Evolutionary conservation across 2,113 vertebrate species (phyloP), one percentile per base, ranked within the genome.

Genomic region (Fregata magnificens): DNA sequence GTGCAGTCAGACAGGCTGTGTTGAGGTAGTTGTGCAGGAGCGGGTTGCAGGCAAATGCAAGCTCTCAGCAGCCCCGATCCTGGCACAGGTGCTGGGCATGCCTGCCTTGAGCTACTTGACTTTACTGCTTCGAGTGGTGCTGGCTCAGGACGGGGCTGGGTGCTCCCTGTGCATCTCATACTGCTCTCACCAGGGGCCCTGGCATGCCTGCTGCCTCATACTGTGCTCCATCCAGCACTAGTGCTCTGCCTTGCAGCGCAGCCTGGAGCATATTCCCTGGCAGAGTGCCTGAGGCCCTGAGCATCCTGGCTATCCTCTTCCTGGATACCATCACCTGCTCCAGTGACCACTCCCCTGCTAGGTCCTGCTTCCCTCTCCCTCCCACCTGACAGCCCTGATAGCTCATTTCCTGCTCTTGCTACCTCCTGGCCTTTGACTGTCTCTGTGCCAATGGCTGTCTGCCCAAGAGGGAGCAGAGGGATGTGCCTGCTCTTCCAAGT

Each of bases 151-250:
- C 32, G 52, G 28, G 38, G 31, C 47, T 5, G 2, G 13, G 24
- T 58, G 26, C 32, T 83, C 38, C 38, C 28, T 69, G 15, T 32
- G 21, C 15, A 2, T 21, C 14, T 34, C 7, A 3, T 22, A 12
- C 42, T 65, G 18, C 74, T 55, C 53, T 72, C 42, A n/a, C 17
- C 3, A 1, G 31, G 21, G 17, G 4, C 18, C 44, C 17, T 13
- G 6, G 9, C 26, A 8, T 2, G 6, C 31, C 34, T 85, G 55
- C 24, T 3, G 3, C 34, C 36, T 59, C 2, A 0, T 58, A 22
- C 40, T 89, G 16, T 70, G 28, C 34, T 71, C 16, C 18, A 36
- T 15, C 16, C 32, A 42, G 47, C 52, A 36, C 45, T 42, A 29
- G 36, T n/a, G 62, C 32, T 72, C 56, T 86, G 79, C 49, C 38